Evolutionary conservation across 2,888 invertebrate genomes (phyloP), one percentile per base, ranked within the genome.

Genomic region (Furcula furcula): DNA sequence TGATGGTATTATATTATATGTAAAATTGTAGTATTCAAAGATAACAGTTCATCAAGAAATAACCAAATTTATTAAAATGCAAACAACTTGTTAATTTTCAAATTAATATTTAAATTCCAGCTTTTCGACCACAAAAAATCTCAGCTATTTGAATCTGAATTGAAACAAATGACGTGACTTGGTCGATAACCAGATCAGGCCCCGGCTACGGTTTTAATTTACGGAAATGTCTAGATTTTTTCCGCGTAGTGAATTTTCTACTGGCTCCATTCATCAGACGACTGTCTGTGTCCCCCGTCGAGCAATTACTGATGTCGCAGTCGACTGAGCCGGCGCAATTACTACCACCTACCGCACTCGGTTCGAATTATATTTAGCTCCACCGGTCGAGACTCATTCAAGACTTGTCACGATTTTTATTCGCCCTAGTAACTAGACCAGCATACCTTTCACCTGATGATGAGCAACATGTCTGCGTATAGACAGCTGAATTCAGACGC

Each of bases 261-360:
- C 65, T 58, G 62, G 70, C 53, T 74, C 81, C 78, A 83, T 84
- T 82, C 80, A 84, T 83, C 83, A 83, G 78, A 67, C 71, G 62
- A 67, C 68, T 76, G 81, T 75, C 81, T 71, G 67, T 76, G 76
- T 71, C 70, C 71, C 69, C 66, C 65, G 69, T 66, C 69, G 69
- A 76, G 77, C 82, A 85, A 85, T 85, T 84, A 84, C 79, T 76
- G 81, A 81, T 81, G 81, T 83, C 71, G 70, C 80, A 82, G 71
- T 73, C 71, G 64, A 65, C 64, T 80, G 78, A 74, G 64, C 66
- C 59, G 62, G 58, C 63, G 66, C 77, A 76, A 78, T 74, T 77
- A 76, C 74, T 60, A 60, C 65, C 62, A 62, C 60, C 65, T 61
- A 60, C 58, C 47, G 42, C 51, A 52, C 55, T 42, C 54, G 39